Conservation (phyloP, 1,140 invertebrate species). For the Cryptotermes secundus region DNA sequence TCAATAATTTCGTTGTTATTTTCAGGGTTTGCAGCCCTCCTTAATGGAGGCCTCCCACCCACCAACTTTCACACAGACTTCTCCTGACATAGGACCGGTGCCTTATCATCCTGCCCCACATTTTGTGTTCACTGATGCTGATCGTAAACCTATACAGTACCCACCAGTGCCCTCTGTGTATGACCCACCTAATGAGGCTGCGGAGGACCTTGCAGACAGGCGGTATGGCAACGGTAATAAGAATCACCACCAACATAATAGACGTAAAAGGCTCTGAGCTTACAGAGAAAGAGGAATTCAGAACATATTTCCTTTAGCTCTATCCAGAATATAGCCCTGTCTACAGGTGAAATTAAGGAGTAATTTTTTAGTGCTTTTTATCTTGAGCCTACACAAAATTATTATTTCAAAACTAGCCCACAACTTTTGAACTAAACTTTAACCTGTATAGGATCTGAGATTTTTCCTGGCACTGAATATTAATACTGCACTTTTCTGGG, state of each 20-base stretch:
- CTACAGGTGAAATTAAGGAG: too few relatives aligned
- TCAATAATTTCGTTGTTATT: not conserved
- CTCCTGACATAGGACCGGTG: not conserved
- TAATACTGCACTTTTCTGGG: too few relatives aligned
- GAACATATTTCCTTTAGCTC: too few relatives aligned
- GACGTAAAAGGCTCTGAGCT: not conserved
- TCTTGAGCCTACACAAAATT: too few relatives aligned
- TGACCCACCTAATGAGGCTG: not conserved
- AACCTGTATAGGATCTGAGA: too few relatives aligned
- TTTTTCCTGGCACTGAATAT: too few relatives aligned
- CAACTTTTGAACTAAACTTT: too few relatives aligned
- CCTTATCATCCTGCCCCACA: not conserved
- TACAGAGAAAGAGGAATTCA: too few relatives aligned
- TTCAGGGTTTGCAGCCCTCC: not conserved
- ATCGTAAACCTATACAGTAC: not conserved
- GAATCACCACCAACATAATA: not conserved
- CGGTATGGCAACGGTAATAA: not conserved
- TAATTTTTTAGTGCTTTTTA: too few relatives aligned
- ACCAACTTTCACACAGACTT: not conserved
- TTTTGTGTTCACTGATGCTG: not conserved
- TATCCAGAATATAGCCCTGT: too few relatives aligned
- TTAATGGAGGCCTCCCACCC: not conserved
- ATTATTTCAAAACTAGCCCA: too few relatives aligned
- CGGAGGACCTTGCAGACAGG: not conserved
- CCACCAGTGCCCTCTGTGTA: not conserved